Evolutionary conservation across 2,113 vertebrate species (phyloP), one percentile per base, ranked within the genome.

Genomic region (Clinocottus analis): DNA sequence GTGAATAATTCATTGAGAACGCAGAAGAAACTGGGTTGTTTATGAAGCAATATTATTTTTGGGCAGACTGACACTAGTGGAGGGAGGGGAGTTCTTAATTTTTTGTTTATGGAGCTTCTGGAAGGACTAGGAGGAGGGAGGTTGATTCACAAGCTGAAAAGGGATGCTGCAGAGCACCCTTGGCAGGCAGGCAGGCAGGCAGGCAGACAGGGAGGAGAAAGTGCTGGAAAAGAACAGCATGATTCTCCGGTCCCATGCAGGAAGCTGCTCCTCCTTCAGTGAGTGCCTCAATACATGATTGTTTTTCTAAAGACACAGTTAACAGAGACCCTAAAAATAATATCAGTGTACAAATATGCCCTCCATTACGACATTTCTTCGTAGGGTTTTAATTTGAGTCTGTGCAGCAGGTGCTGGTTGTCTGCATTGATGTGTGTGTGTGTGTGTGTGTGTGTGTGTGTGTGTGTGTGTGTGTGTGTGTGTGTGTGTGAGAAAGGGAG

Each of bases 111-210:
- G 27, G 33, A 25, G 60, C 23, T 41, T 21, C 37, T 55, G 49
- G 19, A 51, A 47, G 25, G 65, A 66, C 62, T 58, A 64, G 69
- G 59, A 31, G 63, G 67, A 63, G 61, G 72, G 72, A 69, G 77
- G 78, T 83, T 83, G 86, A 88, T 90, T 88, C 83, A 85, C 72
- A 84, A 82, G 76, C 82, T 82, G 64, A 69, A 76, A 77, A 25
- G 11, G 76, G 82, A 87, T 87, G 92, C 90, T 89, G 92, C 90
- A 92, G 87, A 90, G 81, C 75, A 76, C 45, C 58, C 53, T 79
- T 21, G 21, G 51, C 73, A 82, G 65, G 58, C 58, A 65, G 65
- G 58, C 80, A 88, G 79, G 64, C 33, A 88, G 79, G 41, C 77
- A 72, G 79, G 41, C 77, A 72, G 70, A 17, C 35, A 51, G 77